A percentile compares a stretch with the other conserved stretches of the same genome.
phyloP scores from a whole-genome alignment of 2,888 invertebrate genomes.

The Parnassius mnemosyne region DNA sequence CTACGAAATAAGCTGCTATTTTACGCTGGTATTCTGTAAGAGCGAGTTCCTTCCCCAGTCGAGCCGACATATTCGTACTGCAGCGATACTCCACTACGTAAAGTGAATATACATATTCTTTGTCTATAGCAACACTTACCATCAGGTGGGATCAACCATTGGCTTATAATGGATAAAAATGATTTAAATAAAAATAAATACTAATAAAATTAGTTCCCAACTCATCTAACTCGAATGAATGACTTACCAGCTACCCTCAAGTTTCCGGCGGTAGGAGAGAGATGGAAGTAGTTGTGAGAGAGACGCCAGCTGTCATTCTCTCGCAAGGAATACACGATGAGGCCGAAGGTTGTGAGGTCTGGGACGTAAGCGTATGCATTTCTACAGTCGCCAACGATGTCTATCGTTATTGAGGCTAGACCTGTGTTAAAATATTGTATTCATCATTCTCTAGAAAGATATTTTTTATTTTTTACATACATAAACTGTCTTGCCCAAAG shows the following conservation, averaged over 20 bases:
- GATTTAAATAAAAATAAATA: neutral
- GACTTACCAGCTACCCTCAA: constrained; percentile 80
- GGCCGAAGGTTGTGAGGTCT: constrained; percentile 82
- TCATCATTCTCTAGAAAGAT: too few species aligned
- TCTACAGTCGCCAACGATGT: constrained; percentile 81
- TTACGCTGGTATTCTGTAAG: too few species aligned
- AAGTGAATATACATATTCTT: too few species aligned
- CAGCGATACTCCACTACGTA: too few species aligned
- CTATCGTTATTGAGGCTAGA: constrained; percentile 85
- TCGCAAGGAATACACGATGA: constrained; percentile 81
- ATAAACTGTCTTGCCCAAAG: too few species aligned
- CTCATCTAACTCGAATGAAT: neutral
- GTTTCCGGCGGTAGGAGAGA: constrained; percentile 85
- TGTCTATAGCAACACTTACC: too few species aligned
- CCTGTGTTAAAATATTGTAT: constrained; percentile 47
- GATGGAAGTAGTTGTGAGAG: constrained; percentile 86
- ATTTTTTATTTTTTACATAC: too few species aligned
- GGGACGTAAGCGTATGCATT: constrained; percentile 87
- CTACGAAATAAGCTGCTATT: too few species aligned
- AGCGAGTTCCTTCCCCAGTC: too few species aligned
- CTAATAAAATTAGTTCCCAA: neutral
- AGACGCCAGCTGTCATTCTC: constrained; percentile 85
- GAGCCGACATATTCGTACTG: too few species aligned
- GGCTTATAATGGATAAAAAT: too few species aligned
- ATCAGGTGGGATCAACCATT: too few species aligned